A percentile compares a stretch with the other conserved stretches of the same genome.
Evolutionary conservation across 2,113 vertebrate genomes (phyloP).

Genomic region (Steatornis caripensis): DNA sequence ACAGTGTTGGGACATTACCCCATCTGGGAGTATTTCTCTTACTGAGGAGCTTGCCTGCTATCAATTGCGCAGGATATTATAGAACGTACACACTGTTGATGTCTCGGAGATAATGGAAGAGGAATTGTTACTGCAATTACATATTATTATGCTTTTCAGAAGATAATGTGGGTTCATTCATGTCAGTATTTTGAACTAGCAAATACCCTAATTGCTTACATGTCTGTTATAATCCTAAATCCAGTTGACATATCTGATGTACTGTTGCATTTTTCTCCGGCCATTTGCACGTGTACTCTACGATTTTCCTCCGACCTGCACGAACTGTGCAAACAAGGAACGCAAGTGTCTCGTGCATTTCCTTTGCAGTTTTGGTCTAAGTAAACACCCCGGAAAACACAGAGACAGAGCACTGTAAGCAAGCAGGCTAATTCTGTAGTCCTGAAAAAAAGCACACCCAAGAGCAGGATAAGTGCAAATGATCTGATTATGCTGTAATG

Average conservation of each 20-base stretch:
- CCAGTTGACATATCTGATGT: background rate
- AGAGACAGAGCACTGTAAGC: background rate
- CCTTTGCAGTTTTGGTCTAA: background rate
- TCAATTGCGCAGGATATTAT: slow-evolving; percentile 38
- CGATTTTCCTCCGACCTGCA: background rate
- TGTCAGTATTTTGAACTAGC: slow-evolving; percentile 52
- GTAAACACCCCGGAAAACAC: background rate
- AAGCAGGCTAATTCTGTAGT: no score
- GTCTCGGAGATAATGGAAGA: slow-evolving; percentile 63
- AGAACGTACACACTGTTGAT: slow-evolving; percentile 46
- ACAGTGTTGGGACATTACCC: slow-evolving; percentile 23
- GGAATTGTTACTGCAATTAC: slow-evolving; percentile 67
- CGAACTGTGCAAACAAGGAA: background rate
- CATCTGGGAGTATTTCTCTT: slow-evolving; percentile 47
- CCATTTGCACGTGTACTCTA: background rate
- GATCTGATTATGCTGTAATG: background rate
- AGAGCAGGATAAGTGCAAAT: background rate
- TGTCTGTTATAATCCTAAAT: slow-evolving; percentile 28
- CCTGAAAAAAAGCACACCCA: no score
- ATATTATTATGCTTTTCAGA: slow-evolving; percentile 63
- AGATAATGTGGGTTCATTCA: slow-evolving; percentile 60
- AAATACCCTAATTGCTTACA: slow-evolving; percentile 56
- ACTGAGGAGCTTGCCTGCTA: slow-evolving; percentile 4
- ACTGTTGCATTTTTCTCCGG: background rate
- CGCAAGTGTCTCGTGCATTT: background rate